Evolutionary conservation across 2,888 invertebrate species (phyloP), one percentile per base, ranked within the genome.

Genomic region (Leptogaster cylindrica): DNA sequence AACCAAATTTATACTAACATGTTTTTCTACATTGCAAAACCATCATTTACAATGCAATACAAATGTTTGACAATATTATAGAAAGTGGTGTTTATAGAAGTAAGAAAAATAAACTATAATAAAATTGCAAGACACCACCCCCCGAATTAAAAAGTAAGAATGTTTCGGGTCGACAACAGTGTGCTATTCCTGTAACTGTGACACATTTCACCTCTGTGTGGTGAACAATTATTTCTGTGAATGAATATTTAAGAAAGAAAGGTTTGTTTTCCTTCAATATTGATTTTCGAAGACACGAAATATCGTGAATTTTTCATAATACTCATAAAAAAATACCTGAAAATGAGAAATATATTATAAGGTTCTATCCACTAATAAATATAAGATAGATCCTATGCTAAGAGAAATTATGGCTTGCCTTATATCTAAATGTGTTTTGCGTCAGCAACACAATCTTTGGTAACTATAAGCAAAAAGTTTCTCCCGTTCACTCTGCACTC

Each of bases 231-330:
- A 52, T 52, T 52, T 31, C 31, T 52, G 16, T 27, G 31, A 52
- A 50, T 50, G 27, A 50, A 52, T 52, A 52, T 52, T 52, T 52
- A 14, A 52, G 8, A 10, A 16, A 18, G 8, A 12, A 33, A 52
- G 20, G 14, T 33, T 33, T 31, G 31, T 52, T 52, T 44, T 52
- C 20, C 10, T 12, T 28, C 16, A 31, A 4, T 31, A 52, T 52
- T 33, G 52, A 52, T 52, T 52, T 52, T 52, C 31, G 28, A 31
- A 12, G 52, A 20, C 52, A 52, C 52, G 52, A 31, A 52, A 16
- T 52, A 23, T n/a, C 31, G 10, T 52, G 23, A 20, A 52, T 16
- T 16, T 52, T 52, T 52, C n/a, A 52, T 52, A 10, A 16, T 16
- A 27, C n/a, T 52, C 31, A 16, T 31, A 52, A 52, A 33, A 10